Evolutionary conservation across 2,797 vertebrate species (phyloP).

Genomic region (Mus caroli): DNA sequence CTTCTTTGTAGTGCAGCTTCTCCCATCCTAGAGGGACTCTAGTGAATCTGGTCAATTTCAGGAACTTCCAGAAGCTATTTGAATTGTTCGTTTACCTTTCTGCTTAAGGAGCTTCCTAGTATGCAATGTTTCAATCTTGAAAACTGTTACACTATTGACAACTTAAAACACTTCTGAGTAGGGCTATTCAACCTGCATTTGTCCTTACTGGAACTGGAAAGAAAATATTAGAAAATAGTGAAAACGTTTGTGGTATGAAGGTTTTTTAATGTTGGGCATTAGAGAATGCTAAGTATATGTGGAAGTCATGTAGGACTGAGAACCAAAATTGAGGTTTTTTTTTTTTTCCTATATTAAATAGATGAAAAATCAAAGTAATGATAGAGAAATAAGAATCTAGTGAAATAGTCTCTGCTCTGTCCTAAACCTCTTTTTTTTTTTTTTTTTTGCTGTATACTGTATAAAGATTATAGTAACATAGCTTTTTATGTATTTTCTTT

Average conservation of each 20-base stretch:
- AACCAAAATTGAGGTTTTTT: slow-evolving; percentile 45
- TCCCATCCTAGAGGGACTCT: too few species aligned
- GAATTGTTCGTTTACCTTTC: not conserved
- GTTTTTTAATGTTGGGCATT: not conserved
- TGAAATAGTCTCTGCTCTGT: not conserved
- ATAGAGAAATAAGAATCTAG: not conserved
- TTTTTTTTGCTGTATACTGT: not conserved
- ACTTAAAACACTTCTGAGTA: not conserved
- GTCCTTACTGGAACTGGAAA: not conserved
- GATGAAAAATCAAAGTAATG: not conserved
- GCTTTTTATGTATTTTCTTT: slow-evolving; percentile 10
- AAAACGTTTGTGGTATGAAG: not conserved
- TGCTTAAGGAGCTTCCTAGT: not conserved
- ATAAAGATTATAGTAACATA: not conserved
- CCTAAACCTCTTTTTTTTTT: not conserved
- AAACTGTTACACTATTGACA: not conserved
- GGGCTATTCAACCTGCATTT: not conserved
- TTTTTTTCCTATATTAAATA: slow-evolving; percentile 7
- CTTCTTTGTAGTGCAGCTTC: not conserved
- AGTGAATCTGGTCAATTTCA: not conserved
- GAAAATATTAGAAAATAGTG: slow-evolving; percentile 16
- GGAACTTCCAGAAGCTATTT: not conserved
- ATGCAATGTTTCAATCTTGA: not conserved
- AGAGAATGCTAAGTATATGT: not conserved
- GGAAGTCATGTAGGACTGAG: not conserved